A percentile compares a stretch with the other conserved stretches of the same genome.
phyloP scores from a whole-genome alignment of 2,888 invertebrate genomes.

The Ophraella communa region DNA sequence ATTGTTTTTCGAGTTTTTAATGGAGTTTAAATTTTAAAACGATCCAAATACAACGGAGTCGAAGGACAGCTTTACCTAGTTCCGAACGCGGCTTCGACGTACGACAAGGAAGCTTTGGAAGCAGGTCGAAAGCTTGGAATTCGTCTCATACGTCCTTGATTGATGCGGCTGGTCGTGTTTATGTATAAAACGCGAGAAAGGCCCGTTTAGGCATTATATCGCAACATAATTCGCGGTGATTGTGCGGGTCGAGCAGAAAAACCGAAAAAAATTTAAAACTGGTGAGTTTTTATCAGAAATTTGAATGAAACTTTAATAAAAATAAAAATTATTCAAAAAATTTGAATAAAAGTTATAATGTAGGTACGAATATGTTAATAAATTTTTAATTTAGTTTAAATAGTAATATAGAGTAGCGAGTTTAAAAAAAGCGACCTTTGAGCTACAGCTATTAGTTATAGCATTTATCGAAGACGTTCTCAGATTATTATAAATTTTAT shows the following conservation, averaged over 20 bases:
- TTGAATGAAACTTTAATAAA: neutral
- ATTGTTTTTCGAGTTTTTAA: conserved; percentile 24
- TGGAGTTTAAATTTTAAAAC: conserved; percentile 22
- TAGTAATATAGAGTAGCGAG: too few species aligned
- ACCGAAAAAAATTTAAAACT: conserved; percentile 11
- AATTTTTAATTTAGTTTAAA: too few species aligned
- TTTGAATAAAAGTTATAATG: too few species aligned
- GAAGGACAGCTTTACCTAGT: conserved; percentile 27
- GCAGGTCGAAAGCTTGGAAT: conserved; percentile 32
- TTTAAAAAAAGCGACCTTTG: too few species aligned
- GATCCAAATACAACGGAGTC: conserved; percentile 13
- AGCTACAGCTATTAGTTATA: too few species aligned
- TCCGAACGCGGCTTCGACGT: conserved; percentile 25
- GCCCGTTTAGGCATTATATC: conserved; percentile 39
- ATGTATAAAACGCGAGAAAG: conserved; percentile 44
- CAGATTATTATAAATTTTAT: too few species aligned
- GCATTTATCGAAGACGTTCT: too few species aligned
- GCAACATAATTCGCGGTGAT: conserved; percentile 36
- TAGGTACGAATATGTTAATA: too few species aligned
- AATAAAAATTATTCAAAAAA: neutral
- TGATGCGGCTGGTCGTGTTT: conserved; percentile 30
- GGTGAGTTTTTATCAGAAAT: conserved; percentile 33
- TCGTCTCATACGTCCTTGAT: conserved; percentile 35
- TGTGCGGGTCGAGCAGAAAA: conserved; percentile 1
- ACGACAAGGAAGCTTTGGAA: conserved; percentile 16